Conservation (phyloP, 2,888 invertebrate genomes). For the Metopia argyrocephala region DNA sequence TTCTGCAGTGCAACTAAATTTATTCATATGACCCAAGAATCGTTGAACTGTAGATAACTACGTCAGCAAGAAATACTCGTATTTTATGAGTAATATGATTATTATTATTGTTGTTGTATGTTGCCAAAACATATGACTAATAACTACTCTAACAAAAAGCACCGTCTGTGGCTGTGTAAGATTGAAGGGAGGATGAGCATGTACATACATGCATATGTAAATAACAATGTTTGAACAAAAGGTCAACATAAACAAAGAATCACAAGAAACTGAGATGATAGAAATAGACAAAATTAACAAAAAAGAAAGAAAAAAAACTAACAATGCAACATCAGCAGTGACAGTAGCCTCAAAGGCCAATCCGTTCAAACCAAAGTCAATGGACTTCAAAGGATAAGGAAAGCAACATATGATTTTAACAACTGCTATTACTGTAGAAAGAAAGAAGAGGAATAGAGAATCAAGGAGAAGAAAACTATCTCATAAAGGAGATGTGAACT, state of each 20-base stretch:
- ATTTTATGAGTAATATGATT: neutral
- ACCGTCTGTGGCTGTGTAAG: neutral
- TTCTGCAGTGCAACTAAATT: constrained; percentile 10
- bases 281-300: too few species aligned
- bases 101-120: neutral
- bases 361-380: constrained; percentile 48
- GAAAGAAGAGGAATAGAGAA: neutral
- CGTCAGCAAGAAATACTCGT: neutral
- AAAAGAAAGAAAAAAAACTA: too few species aligned
- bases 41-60: constrained; percentile 26
- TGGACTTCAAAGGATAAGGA: constrained; percentile 56
- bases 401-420: constrained; percentile 51
- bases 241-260: constrained; percentile 55
- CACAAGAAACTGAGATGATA: neutral
- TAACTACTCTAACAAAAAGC: neutral
- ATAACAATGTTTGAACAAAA: constrained; percentile 51
- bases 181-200: too few species aligned
- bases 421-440: constrained; percentile 38
- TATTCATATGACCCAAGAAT: constrained; percentile 13
- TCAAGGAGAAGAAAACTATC: neutral
- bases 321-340: neutral
- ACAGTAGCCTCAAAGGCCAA: neutral
- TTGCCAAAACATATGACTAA: constrained; percentile 26
- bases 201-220: constrained; percentile 19
- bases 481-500: neutral